Conservation (phyloP, 2,797 vertebrate genomes). For the Hypotaenidia philippensis region DNA sequence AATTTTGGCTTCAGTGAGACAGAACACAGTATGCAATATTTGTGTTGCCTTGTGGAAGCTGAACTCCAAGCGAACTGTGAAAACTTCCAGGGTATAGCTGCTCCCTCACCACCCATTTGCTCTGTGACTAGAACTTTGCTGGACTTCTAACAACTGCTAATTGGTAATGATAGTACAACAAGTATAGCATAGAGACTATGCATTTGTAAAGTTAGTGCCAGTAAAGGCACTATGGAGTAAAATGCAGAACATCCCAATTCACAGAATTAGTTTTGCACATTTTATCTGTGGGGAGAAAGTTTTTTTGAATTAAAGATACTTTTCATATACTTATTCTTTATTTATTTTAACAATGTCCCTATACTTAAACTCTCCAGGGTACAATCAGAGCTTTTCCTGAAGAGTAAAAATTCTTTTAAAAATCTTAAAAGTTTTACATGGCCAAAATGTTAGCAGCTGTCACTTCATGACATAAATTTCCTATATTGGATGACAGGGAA, state of each 20-base stretch:
- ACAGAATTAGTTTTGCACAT: not conserved
- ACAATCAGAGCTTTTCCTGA: not conserved
- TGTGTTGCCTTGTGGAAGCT: not conserved
- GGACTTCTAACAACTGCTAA: not conserved
- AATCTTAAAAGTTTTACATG: not conserved
- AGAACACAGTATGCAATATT: not conserved
- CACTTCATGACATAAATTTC: not conserved
- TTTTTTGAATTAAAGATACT: not conserved
- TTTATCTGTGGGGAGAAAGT: not conserved
- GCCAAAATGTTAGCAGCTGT: not conserved
- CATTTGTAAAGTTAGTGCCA: not conserved
- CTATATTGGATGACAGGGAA: not conserved
- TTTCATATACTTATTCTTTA: not conserved
- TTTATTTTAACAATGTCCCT: not conserved
- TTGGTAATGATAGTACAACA: not conserved
- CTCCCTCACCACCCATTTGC: not conserved
- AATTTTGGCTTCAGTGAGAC: not conserved
- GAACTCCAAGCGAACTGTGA: not conserved
- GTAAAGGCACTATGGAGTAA: not conserved
- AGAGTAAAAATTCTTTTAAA: not conserved
- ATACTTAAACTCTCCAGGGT: not conserved
- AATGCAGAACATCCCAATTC: not conserved
- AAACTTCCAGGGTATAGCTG: not conserved
- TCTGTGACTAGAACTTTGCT: not conserved
- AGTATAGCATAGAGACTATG: not conserved